Percentiles rank a stretch among this genome's conserved stretches.
Evolutionary conservation across 2,113 vertebrate species (phyloP).

Genomic region (Chelonoidis abingdonii): DNA sequence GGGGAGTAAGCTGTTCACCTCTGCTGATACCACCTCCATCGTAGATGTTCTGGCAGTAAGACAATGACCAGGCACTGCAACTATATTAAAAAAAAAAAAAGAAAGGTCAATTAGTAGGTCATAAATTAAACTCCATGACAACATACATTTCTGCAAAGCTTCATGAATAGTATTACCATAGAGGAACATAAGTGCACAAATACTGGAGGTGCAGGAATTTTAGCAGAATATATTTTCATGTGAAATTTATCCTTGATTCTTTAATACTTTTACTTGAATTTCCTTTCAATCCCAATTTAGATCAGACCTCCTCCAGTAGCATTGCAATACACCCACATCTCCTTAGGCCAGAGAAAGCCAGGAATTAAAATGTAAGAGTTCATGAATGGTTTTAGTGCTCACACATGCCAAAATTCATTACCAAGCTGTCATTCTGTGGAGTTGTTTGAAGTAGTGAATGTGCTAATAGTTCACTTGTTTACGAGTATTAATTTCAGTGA

Average conservation of each 20-base stretch:
- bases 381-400: background rate
- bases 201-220: background rate
- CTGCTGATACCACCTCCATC: constrained; percentile 98
- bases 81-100: constrained; percentile 42
- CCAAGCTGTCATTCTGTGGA: background rate
- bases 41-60: constrained; percentile 64
- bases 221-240: background rate
- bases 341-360: background rate
- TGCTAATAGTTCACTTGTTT: background rate
- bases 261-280: background rate
- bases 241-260: background rate
- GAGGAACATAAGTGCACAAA: accelerated
- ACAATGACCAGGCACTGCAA: constrained; percentile 72
- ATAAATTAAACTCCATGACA: background rate
- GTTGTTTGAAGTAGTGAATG: background rate
- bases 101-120: constrained; percentile 22
- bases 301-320: background rate
- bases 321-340: background rate
- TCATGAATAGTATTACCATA: background rate
- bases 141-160: constrained; percentile 14
- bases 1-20: constrained; percentile 97
- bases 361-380: background rate
- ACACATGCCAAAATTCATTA: background rate
- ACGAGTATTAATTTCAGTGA: background rate
- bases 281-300: background rate